Conservation (phyloP, 2,888 invertebrate species). For the Polylopha cassiicola region DNA sequence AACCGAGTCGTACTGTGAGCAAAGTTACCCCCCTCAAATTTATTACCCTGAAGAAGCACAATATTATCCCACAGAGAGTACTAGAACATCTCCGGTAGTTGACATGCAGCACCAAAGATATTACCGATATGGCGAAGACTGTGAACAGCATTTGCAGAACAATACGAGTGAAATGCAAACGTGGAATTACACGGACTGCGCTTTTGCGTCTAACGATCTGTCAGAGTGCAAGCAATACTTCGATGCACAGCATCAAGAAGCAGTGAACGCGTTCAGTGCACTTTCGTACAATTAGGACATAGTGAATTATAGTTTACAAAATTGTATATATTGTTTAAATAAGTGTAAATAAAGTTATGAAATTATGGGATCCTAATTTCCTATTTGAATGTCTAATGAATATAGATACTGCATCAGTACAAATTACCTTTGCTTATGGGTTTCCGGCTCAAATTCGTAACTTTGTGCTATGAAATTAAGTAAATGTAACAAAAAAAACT, state of each 20-base stretch:
- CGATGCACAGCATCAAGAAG: conserved; percentile 52
- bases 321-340: conserved; percentile 37
- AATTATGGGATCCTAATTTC: conserved; percentile 15
- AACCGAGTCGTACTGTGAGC: conserved; percentile 60
- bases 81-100: conserved; percentile 54
- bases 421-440: conserved; percentile 17
- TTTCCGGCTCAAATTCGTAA: not conserved
- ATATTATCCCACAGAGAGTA: conserved; percentile 56
- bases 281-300: conserved; percentile 35
- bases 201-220: conserved; percentile 48
- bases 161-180: conserved; percentile 51
- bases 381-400: conserved; percentile 13
- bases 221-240: conserved; percentile 59
- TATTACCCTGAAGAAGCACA: conserved; percentile 68
- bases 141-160: conserved; percentile 50
- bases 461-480: too few species aligned
- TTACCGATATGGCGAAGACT: conserved; percentile 59
- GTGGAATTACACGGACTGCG: conserved; percentile 64
- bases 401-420: conserved; percentile 19
- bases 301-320: conserved; percentile 48
- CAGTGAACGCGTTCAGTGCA: conserved; percentile 52
- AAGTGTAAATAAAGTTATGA: conserved; percentile 40
- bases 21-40: conserved; percentile 50
- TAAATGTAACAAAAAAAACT: too few species aligned
- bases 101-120: conserved; percentile 59